A percentile compares a stretch with the other conserved stretches of the same genome.
phyloP scores from a whole-genome alignment of 2,888 invertebrate genomes.

The Tipula lateralis region DNA sequence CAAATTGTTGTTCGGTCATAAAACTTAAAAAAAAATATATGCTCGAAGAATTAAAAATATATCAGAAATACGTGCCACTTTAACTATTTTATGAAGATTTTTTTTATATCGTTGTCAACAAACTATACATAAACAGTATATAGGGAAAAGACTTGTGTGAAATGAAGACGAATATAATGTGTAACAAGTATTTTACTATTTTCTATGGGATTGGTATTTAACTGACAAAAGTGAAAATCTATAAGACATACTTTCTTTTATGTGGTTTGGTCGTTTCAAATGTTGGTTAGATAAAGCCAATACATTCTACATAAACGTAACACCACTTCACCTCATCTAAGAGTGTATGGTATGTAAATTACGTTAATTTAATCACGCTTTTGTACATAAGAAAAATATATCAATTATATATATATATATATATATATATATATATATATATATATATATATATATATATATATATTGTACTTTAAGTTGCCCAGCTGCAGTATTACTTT shows the following conservation, averaged over 20 bases:
- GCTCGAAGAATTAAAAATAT: not conserved
- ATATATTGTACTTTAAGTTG: not conserved
- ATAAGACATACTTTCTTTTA: not conserved
- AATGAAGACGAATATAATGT: not conserved
- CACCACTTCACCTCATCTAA: not conserved
- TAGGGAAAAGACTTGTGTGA: not conserved
- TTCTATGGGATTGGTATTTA: not conserved
- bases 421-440: not conserved
- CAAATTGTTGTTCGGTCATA: not conserved
- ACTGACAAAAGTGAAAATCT: not conserved
- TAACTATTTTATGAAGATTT: not conserved
- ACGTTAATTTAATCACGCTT: not conserved
- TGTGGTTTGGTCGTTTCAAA: not conserved
- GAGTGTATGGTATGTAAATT: not conserved
- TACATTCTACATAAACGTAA: not conserved
- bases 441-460: not conserved
- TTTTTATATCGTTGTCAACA: not conserved
- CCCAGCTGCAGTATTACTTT: slow-evolving; percentile 15
- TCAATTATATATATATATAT: not conserved
- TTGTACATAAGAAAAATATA: not conserved
- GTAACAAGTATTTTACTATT: not conserved
- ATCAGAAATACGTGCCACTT: not conserved
- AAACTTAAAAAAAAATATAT: not conserved
- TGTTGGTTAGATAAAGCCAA: not conserved
- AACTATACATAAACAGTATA: not conserved